A percentile compares a stretch with the other conserved stretches of the same genome.
These are phyloP conservation scores for Alviniconcha marisindica DNA, from an alignment of 1,140 invertebrate species.

Conservation along the genomic window DNA sequence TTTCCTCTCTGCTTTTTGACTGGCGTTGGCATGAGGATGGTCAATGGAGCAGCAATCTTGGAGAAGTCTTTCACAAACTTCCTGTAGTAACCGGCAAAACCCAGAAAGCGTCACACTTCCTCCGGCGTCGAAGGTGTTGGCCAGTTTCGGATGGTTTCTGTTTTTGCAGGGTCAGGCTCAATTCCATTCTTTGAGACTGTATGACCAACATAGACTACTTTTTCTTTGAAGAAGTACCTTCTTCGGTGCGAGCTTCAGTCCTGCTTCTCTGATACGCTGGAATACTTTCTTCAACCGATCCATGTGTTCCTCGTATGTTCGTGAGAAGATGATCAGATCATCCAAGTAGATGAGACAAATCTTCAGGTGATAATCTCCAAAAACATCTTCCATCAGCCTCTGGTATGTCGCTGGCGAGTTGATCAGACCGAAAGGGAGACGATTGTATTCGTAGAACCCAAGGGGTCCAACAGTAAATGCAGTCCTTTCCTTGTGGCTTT, in stretches of 20 bases:
- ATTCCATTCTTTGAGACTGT: constrained; percentile 57
- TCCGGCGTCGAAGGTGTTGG: constrained; percentile 59
- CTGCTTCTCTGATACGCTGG: constrained; percentile 47
- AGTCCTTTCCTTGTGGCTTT: constrained; percentile 48
- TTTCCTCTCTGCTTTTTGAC: constrained; percentile 2
- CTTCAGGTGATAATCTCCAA: constrained; percentile 48
- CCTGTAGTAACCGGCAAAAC: constrained; percentile 74
- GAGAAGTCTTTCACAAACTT: constrained; percentile 71
- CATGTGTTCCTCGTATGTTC: too few relatives aligned
- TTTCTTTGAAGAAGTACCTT: constrained; percentile 46
- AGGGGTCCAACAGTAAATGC: constrained; percentile 49
- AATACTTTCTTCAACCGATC: constrained; percentile 55
- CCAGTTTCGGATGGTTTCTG: constrained; percentile 72
- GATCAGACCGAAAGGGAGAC: constrained; percentile 55
- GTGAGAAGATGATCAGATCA: constrained; percentile 57
- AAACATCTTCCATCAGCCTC: constrained; percentile 53
- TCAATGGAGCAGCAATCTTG: constrained; percentile 67
- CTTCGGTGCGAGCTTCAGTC: constrained; percentile 46
- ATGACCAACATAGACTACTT: constrained; percentile 53
- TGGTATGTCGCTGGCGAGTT: constrained; percentile 61
- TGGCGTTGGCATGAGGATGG: constrained; percentile 42
- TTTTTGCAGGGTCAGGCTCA: constrained; percentile 71
- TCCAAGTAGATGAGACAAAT: constrained; percentile 56
- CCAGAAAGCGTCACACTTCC: constrained; percentile 75
- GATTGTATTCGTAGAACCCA: too few relatives aligned